These are phyloP conservation scores for Drosophila equinoxialis DNA, from an alignment of 1,140 invertebrate species.

Conservation along the genomic window DNA sequence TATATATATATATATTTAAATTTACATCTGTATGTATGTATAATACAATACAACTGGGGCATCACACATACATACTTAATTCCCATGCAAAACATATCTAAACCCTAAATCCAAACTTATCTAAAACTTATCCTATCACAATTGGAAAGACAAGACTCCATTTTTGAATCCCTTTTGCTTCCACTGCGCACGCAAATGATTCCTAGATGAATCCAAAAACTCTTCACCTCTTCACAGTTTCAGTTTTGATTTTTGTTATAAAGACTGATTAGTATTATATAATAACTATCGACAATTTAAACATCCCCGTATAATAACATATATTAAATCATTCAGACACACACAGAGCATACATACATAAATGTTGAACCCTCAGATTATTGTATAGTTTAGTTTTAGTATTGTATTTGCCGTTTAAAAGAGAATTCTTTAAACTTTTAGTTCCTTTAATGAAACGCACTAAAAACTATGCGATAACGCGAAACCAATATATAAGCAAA, in stretches of 20 bases:
- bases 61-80: slow-evolving; percentile 68
- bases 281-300: slow-evolving; percentile 25
- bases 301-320: slow-evolving; percentile 22
- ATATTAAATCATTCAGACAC: neutral
- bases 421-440: slow-evolving; percentile 50
- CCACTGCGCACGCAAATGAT: slow-evolving; percentile 27
- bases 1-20: slow-evolving; percentile 1
- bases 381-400: slow-evolving; percentile 45
- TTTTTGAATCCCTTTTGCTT: slow-evolving; percentile 44
- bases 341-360: slow-evolving; percentile 7
- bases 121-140: slow-evolving; percentile 1
- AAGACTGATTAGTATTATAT: slow-evolving; percentile 78
- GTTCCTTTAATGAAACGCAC: slow-evolving; percentile 73
- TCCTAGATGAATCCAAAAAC: slow-evolving; percentile 24
- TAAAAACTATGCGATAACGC: slow-evolving; percentile 50
- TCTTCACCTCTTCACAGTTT: slow-evolving; percentile 23
- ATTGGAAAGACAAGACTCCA: slow-evolving; percentile 2
- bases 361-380: slow-evolving; percentile 14
- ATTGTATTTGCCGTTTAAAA: slow-evolving; percentile 37
- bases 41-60: slow-evolving; percentile 46
- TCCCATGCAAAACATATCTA: slow-evolving; percentile 32
- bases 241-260: slow-evolving; percentile 69
- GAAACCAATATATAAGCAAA: slow-evolving; percentile 48
- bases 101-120: neutral
- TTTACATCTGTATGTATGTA: slow-evolving; percentile 41